A percentile compares a stretch with the other conserved stretches of the same genome.
phyloP scores from a whole-genome alignment of 1,140 invertebrate species.

The Bombus difficillimus region DNA sequence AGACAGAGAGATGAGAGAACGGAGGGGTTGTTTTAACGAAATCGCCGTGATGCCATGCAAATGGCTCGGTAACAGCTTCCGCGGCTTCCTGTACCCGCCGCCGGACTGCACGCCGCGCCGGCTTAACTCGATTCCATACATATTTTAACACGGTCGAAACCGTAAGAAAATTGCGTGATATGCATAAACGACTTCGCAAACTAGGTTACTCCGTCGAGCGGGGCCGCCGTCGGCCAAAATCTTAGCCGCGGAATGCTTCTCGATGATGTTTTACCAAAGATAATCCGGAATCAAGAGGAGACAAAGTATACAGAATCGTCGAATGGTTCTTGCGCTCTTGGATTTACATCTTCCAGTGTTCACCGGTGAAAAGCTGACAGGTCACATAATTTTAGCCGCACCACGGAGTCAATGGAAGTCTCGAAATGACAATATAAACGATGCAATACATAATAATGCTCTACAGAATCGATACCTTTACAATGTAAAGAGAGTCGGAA shows the following conservation, averaged over 20 bases:
- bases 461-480: background rate
- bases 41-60: conserved; percentile 80
- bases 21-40: conserved; percentile 73
- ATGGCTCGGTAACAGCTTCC: conserved; percentile 82
- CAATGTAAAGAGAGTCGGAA: conserved; percentile 13
- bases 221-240: conserved; percentile 32
- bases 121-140: conserved; percentile 83
- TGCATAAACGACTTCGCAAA: conserved; percentile 80
- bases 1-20: conserved; percentile 57
- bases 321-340: background rate
- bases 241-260: conserved; percentile 16
- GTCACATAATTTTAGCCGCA: conserved; percentile 30
- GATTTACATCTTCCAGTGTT: background rate
- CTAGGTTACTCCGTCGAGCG: conserved; percentile 64
- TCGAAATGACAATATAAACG: background rate
- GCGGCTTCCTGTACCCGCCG: conserved; percentile 70
- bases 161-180: conserved; percentile 82
- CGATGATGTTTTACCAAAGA: background rate
- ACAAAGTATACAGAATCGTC: background rate
- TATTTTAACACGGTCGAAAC: conserved; percentile 82
- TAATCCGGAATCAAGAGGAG: background rate
- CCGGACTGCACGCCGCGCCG: conserved; percentile 73
- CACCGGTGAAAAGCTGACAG: background rate
- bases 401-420: background rate
- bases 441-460: conserved; percentile 24